Evolutionary conservation across 2,888 invertebrate genomes (phyloP).

Genomic region (Xestia rhomboidea): DNA sequence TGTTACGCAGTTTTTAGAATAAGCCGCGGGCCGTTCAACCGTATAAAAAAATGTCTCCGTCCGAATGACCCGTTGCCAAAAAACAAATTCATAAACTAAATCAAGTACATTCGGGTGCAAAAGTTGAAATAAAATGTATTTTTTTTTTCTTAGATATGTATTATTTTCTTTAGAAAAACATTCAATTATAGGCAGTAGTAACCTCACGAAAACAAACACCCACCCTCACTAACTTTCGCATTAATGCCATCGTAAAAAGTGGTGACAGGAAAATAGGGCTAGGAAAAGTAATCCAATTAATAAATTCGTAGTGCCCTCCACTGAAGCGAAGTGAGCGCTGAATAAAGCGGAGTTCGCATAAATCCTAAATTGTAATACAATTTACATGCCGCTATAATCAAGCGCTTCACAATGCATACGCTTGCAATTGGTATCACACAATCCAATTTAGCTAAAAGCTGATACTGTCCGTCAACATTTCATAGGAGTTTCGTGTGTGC

Average conservation of each 20-base stretch:
- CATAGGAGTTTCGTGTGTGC: constrained; percentile 62
- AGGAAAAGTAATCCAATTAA: constrained; percentile 56
- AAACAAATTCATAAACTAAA: no score
- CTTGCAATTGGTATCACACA: constrained; percentile 59
- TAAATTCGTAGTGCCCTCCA: constrained; percentile 44
- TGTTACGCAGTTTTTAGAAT: background rate
- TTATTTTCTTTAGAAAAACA: no score
- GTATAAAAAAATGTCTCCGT: no score
- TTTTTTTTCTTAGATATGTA: no score
- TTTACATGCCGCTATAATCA: constrained; percentile 54
- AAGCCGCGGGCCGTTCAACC: no score
- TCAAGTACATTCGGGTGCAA: no score
- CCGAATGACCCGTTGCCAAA: no score
- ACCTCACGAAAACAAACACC: background rate
- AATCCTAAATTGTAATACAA: constrained; percentile 53
- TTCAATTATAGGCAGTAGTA: no score
- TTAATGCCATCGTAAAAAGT: constrained; percentile 37
- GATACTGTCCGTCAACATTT: constrained; percentile 68
- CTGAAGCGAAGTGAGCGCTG: constrained; percentile 27
- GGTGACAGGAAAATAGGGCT: constrained; percentile 34
- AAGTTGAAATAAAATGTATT: no score
- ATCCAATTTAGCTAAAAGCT: constrained; percentile 82
- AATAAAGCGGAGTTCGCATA: constrained; percentile 52
- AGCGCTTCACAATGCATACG: constrained; percentile 56
- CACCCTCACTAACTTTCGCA: background rate